These are phyloP conservation scores for Ophion obscuratus DNA, from an alignment of 2,888 invertebrate genomes.

Conservation along the genomic window DNA sequence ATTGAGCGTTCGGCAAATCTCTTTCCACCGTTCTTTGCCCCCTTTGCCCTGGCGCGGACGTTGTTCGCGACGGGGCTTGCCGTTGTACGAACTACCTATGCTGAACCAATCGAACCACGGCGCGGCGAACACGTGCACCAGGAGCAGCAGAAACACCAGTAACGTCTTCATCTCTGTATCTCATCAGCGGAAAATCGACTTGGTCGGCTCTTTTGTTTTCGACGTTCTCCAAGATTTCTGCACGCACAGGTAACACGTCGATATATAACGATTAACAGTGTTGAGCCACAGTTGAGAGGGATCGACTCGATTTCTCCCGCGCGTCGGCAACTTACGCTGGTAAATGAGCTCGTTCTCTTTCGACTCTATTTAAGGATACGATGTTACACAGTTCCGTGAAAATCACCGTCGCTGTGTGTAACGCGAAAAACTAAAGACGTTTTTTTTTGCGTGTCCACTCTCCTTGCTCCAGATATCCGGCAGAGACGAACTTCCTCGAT, in stretches of 20 bases:
- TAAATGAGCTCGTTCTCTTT: constrained; percentile 39
- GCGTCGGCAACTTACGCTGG: constrained; percentile 44
- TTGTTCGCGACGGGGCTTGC: constrained; percentile 54
- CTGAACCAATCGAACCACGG: constrained; percentile 78
- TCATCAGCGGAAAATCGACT: not conserved
- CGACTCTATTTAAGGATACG: constrained; percentile 43
- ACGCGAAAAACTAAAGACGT: constrained; percentile 12
- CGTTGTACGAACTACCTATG: constrained; percentile 60
- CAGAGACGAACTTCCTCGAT: constrained; percentile 24
- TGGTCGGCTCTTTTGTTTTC: not conserved
- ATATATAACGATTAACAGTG: constrained; percentile 45
- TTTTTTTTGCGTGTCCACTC: constrained; percentile 5
- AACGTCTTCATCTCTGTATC: constrained; percentile 71
- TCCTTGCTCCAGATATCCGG: constrained; percentile 8
- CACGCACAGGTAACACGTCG: constrained; percentile 18
- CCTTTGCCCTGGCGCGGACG: constrained; percentile 73
- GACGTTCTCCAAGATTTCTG: constrained; percentile 11
- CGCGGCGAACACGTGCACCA: constrained; percentile 71
- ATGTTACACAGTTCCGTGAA: constrained; percentile 19
- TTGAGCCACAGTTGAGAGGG: constrained; percentile 21
- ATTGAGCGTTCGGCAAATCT: constrained; percentile 89
- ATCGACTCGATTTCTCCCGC: not conserved
- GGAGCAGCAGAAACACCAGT: constrained; percentile 72
- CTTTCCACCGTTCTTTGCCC: constrained; percentile 87
- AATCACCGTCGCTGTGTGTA: constrained; percentile 31